Base-by-base conservation (phyloP, 2,888 invertebrate species). In the Zeuzera pyrina region DNA sequence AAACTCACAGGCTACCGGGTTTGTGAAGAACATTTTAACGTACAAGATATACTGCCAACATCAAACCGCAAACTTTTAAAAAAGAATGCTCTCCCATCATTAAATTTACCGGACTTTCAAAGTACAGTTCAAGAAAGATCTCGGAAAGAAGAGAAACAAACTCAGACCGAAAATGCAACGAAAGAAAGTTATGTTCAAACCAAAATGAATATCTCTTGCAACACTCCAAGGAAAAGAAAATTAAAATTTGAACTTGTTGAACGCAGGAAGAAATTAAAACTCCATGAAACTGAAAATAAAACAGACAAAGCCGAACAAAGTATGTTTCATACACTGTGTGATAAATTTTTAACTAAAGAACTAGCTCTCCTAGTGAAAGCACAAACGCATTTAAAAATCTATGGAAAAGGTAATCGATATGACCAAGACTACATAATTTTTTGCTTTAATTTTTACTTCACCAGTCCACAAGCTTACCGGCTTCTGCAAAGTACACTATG, bases 391-490 rank as follows among this genome's bases (percentile, higher is more conserved):
- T 26, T 26, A 14, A 30, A 16, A 11, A n/a, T 11, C 11, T n/a
- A n/a, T n/a, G n/a, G n/a, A n/a, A 16, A 25, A 22, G 30, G 27
- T 10, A 34, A 34, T 14, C 19, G 34, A 26, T 30, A 34, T 22
- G 23, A 13, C 12, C 19, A n/a, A 8, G 30, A 29, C 3, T 30
- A 19, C 8, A 27, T 15, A 15, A 12, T 30, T 7, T 30, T 34
- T 30, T 15, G 21, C 15, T 14, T 34, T 3, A 34, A 22, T 14
- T 22, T 34, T 7, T 19, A 34, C 15, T 34, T 24, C 2, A 12
- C 30, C 5, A 30, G 34, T 22, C 34, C 34, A 1, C 21, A 14
- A 21, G 26, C 30, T 6, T 34, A 34, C 26, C 16, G 30, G 8
- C n/a, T 30, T 8, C 12, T 34, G 7, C 13, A 25, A 11, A 10